Base-by-base conservation (phyloP, 2,888 invertebrate genomes). In the Cabera pusaria region DNA sequence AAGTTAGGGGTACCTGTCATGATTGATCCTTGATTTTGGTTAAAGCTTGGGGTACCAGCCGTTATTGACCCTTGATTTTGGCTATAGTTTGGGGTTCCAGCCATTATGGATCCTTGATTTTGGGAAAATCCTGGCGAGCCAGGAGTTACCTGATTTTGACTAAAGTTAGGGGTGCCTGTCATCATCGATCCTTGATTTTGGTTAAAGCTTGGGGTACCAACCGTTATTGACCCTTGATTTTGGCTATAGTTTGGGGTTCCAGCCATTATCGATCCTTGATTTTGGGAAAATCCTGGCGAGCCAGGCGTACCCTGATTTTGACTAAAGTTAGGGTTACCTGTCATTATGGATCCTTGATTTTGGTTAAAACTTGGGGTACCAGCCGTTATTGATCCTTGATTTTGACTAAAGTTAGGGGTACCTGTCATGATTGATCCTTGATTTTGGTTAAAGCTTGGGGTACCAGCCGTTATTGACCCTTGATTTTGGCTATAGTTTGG, bases 351-450 rank as follows among this genome's bases (percentile, higher is more conserved):
- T 5, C 38, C 38, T 5, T 42, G 36, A 8, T 31, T 67, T 0
- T 77, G 68, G 6, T 63, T 68, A n/a, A n/a, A n/a, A n/a, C 47
- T 16, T 74, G 75, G 1, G 67, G 61, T 12, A 49, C 32, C 50
- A 4, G 42, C 31, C 1, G 55, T 50, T n/a, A 48, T 26, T 0
- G 38, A 38, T 2, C 38, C 38, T 4, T 40, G 36, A 24, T 26
- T 35, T 10, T 33, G 42, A 28, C 27, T 50, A 41, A 40, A 44
- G 33, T 55, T 33, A 49, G 45, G 31, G 1, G 44, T 41, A 6
- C 47, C 50, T 3, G 42, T 28, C 1, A 53, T 50, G 5, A 48
- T 26, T 0, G 38, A 38, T 2, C 38, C 38, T 4, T 40, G 36
- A 6, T 21, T 32, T n/a, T 33, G 28, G 48, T 37, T 34, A 43